These are phyloP conservation scores for Corticium candelabrum DNA, from an alignment of 37 sponge, comb jelly and placozoan genomes.

Conservation along the genomic window DNA sequence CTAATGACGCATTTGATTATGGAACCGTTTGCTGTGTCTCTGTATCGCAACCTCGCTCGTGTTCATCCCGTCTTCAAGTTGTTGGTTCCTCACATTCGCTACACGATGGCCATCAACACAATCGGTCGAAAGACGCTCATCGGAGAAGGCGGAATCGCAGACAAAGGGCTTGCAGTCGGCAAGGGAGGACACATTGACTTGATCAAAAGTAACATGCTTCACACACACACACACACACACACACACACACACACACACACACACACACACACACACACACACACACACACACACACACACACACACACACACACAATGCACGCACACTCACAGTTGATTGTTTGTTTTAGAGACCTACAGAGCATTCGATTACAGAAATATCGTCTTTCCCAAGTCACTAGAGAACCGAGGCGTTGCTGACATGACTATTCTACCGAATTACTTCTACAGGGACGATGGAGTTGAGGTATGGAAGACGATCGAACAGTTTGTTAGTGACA, in stretches of 20 bases:
- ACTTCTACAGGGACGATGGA: constrained; percentile 69
- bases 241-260: too few species aligned
- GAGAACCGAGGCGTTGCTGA: constrained; percentile 49
- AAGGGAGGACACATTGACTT: constrained; percentile 14
- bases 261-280: too few species aligned
- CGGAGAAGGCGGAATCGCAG: constrained; percentile 34
- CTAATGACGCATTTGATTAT: constrained; percentile 51
- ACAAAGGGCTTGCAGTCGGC: constrained; percentile 31
- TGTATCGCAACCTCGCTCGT: constrained; percentile 43
- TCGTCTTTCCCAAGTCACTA: not conserved
- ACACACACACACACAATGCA: too few species aligned
- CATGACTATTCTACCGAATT: constrained; percentile 30
- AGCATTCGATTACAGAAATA: not conserved
- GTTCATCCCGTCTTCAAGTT: constrained; percentile 57
- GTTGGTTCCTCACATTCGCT: constrained; percentile 37
- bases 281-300: too few species aligned
- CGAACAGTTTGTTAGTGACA: not conserved
- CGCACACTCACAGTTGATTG: too few species aligned
- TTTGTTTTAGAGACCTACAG: not conserved
- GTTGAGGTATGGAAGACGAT: not conserved
- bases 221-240: too few species aligned
- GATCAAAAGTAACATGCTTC: constrained; percentile 3
- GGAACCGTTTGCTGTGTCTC: constrained; percentile 49
- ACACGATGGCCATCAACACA: constrained; percentile 49
- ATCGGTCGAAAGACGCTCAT: constrained; percentile 20